Evolutionary conservation across 1,140 invertebrate species (phyloP).

Genomic region (Bombus difficillimus): DNA sequence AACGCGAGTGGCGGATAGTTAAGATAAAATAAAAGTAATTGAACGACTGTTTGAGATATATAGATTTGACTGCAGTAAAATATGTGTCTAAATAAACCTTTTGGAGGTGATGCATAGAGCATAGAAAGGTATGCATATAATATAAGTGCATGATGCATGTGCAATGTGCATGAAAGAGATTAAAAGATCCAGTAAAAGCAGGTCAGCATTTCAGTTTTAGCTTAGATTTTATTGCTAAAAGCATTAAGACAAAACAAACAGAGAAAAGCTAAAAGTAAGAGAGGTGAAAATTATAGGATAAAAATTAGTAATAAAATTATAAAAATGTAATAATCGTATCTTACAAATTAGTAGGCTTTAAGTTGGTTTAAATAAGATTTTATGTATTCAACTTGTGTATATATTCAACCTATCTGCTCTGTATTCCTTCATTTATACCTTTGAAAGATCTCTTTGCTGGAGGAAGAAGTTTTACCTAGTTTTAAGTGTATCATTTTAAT

Average conservation of each 20-base stretch:
- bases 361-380: background rate
- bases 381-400: too few species aligned
- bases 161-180: conserved; percentile 12
- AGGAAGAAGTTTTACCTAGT: background rate
- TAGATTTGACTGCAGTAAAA: background rate
- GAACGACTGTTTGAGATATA: too few species aligned
- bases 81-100: conserved; percentile 3
- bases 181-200: conserved; percentile 18
- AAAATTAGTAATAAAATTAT: background rate
- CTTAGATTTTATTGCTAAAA: background rate
- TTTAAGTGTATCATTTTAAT: background rate
- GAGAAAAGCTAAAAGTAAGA: too few species aligned
- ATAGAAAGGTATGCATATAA: background rate
- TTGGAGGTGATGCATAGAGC: too few species aligned
- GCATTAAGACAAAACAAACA: background rate
- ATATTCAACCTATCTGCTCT: background rate
- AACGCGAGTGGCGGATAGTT: background rate
- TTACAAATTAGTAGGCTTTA: background rate
- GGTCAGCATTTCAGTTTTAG: background rate
- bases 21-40: conserved; percentile 25
- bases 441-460: background rate
- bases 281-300: too few species aligned
- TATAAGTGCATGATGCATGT: conserved; percentile 12
- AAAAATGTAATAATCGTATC: background rate
- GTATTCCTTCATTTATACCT: background rate